A percentile compares a stretch with the other conserved stretches of the same genome.
Evolutionary conservation across 2,888 invertebrate species (phyloP).

Genomic region (Steromphala cineraria): DNA sequence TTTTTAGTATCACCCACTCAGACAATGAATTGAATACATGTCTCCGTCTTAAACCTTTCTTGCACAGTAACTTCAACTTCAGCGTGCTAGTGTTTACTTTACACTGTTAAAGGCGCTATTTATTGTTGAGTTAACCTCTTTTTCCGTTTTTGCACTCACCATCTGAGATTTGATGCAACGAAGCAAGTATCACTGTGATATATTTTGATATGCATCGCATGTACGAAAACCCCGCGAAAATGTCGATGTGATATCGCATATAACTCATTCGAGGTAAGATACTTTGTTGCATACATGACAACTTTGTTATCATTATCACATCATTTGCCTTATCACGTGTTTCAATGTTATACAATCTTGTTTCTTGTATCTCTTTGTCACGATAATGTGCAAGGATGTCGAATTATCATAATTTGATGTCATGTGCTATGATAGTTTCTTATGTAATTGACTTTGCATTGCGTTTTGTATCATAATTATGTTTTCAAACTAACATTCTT

Average conservation of each 20-base stretch:
- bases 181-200: background rate
- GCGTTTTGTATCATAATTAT: too few relatives aligned
- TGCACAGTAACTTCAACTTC: background rate
- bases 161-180: background rate
- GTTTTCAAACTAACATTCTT: too few relatives aligned
- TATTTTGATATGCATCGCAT: background rate
- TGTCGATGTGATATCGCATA: background rate
- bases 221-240: conserved; percentile 1
- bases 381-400: too few relatives aligned
- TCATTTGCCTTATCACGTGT: too few relatives aligned
- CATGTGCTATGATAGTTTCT: too few relatives aligned
- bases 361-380: too few relatives aligned
- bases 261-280: background rate
- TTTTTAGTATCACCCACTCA: background rate
- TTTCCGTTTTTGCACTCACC: background rate
- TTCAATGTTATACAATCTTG: too few relatives aligned
- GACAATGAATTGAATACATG: conserved; percentile 8
- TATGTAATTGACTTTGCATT: too few relatives aligned
- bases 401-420: too few relatives aligned
- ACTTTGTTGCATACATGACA: background rate
- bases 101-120: background rate
- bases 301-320: too few relatives aligned
- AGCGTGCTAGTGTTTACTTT: background rate
- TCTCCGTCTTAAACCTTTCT: background rate
- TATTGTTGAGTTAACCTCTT: background rate